Conservation (phyloP, 2,113 vertebrate genomes). For the Lamprotornis superbus region DNA sequence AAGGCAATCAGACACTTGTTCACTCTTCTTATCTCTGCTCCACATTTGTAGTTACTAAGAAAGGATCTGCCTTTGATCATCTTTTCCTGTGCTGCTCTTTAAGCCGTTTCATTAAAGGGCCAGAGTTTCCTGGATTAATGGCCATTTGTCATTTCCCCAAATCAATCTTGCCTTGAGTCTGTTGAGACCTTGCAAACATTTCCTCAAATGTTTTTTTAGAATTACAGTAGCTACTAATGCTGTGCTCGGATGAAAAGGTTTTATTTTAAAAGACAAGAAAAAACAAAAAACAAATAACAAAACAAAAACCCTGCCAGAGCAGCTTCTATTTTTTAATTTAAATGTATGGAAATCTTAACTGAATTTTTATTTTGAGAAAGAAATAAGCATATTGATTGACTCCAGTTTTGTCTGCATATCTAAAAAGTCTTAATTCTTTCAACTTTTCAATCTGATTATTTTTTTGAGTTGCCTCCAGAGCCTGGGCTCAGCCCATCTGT, state of each 20-base stretch:
- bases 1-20: constrained; percentile 45
- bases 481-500: neutral
- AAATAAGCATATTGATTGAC: neutral
- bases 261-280: neutral
- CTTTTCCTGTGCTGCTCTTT: constrained; percentile 14
- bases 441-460: neutral
- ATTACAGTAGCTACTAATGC: neutral
- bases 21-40: constrained; percentile 44
- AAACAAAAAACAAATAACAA: too few species aligned
- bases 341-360: neutral
- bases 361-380: neutral
- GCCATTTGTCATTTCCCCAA: constrained; percentile 18
- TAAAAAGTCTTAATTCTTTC: constrained; percentile 1
- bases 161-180: neutral
- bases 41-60: constrained; percentile 12
- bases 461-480: neutral
- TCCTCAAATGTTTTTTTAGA: neutral
- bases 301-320: neutral
- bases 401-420: neutral
- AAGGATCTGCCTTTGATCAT: constrained; percentile 38
- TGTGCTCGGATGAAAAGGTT: neutral
- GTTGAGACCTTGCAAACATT: neutral
- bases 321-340: neutral
- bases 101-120: constrained; percentile 36
- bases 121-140: constrained; percentile 6